A percentile compares a stretch with the other conserved stretches of the same genome.
Conservation (phyloP, 2,888 invertebrate species). For the Baronia brevicornis region DNA sequence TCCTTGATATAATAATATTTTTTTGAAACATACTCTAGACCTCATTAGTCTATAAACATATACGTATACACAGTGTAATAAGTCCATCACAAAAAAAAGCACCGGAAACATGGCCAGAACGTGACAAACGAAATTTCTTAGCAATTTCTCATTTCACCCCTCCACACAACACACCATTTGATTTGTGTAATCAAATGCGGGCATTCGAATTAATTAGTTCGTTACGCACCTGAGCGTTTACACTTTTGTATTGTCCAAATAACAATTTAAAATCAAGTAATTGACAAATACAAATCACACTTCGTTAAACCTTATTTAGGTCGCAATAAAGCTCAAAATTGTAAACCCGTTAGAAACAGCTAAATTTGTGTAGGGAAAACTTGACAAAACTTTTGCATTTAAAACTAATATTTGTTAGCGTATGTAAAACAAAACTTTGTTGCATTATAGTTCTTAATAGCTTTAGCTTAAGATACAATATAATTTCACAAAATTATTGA, state of each 20-base stretch:
- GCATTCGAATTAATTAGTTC: slow-evolving; percentile 72
- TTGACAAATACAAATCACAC: not conserved
- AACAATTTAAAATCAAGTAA: slow-evolving; percentile 17
- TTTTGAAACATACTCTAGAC: slow-evolving; percentile 14
- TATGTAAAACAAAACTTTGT: not conserved
- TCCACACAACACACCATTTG: slow-evolving; percentile 62
- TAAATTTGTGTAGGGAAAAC: not conserved
- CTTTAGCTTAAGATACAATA: not conserved
- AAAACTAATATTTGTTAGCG: slow-evolving; percentile 1
- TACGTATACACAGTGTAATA: slow-evolving; percentile 30
- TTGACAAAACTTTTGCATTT: slow-evolving; percentile 11
- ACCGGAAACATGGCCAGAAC: slow-evolving; percentile 64
- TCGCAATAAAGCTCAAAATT: slow-evolving; percentile 3
- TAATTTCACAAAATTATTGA: not conserved
- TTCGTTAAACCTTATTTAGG: slow-evolving; percentile 4
- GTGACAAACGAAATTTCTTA: slow-evolving; percentile 73
- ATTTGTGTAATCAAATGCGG: slow-evolving; percentile 76
- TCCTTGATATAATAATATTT: no score
- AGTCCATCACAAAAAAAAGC: slow-evolving; percentile 53
- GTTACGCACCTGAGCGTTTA: slow-evolving; percentile 72
- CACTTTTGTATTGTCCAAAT: slow-evolving; percentile 38
- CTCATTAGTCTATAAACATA: slow-evolving; percentile 21
- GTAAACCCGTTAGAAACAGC: not conserved
- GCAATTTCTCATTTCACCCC: slow-evolving; percentile 73
- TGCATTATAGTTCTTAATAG: slow-evolving; percentile 6